Evolutionary conservation across 2,888 invertebrate genomes (phyloP).

Genomic region (Chrysotoxum bicinctum): DNA sequence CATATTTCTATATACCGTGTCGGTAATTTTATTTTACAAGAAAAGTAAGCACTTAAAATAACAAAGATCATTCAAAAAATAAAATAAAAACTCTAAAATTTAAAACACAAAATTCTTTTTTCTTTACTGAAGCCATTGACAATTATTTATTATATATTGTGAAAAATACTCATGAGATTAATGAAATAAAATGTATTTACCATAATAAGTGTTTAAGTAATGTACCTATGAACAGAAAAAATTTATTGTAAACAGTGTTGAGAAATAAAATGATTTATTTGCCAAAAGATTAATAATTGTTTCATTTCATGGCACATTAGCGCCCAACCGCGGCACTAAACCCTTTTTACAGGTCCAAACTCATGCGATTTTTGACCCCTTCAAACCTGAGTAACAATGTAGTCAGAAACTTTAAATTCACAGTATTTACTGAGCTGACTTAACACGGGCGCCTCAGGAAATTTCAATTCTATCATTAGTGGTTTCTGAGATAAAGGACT

Average conservation of each 20-base stretch:
- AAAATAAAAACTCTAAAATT: conserved; percentile 5
- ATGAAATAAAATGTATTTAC: conserved; percentile 49
- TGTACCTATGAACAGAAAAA: conserved; percentile 34
- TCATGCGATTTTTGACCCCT: too few species aligned
- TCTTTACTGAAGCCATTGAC: conserved; percentile 21
- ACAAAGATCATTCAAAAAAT: not conserved
- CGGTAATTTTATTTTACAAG: conserved; percentile 13
- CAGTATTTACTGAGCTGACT: too few species aligned
- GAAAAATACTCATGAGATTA: conserved; percentile 57
- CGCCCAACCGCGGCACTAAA: too few species aligned
- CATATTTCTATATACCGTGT: conserved; percentile 14
- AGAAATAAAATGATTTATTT: conserved; percentile 69
- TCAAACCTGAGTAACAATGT: too few species aligned
- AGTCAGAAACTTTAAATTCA: too few species aligned
- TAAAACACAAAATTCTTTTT: conserved; percentile 6
- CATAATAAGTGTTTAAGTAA: conserved; percentile 39
- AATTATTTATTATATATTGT: not conserved
- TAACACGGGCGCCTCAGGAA: too few species aligned
- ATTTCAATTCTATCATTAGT: too few species aligned
- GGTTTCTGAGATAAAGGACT: too few species aligned
- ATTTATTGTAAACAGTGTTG: conserved; percentile 65
- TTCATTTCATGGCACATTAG: too few species aligned
- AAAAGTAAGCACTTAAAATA: not conserved
- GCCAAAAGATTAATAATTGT: conserved; percentile 23
- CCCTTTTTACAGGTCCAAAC: too few species aligned